Evolutionary conservation across 1,140 invertebrate genomes (phyloP).

Genomic region (Tetramorium parvispinum): DNA sequence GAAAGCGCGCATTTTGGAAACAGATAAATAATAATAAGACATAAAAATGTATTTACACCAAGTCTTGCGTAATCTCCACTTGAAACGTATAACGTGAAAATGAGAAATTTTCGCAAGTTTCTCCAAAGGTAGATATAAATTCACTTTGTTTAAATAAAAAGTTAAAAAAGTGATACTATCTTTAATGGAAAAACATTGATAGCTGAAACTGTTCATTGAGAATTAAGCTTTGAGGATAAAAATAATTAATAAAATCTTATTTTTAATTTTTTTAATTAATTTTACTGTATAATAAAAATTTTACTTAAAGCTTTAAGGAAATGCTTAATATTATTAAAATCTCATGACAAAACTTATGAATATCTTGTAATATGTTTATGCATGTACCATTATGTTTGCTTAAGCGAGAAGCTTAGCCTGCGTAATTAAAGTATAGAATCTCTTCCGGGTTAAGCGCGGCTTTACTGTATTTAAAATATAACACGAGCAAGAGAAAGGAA

Average conservation of each 20-base stretch:
- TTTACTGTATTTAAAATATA: conserved; percentile 4
- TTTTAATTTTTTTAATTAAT: background rate
- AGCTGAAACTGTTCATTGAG: background rate
- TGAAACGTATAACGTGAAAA: background rate
- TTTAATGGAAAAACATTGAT: background rate
- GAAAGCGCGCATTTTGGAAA: conserved; percentile 1
- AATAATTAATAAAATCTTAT: background rate
- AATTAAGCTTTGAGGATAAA: background rate
- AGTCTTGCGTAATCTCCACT: background rate
- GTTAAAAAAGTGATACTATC: background rate
- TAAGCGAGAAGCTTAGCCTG: background rate
- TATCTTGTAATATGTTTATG: background rate
- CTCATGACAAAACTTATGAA: background rate
- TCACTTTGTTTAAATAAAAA: background rate
- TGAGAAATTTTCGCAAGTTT: background rate
- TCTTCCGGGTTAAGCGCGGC: background rate
- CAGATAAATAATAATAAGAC: conserved; percentile 35
- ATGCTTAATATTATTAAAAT: background rate
- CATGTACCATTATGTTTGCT: conserved; percentile 15
- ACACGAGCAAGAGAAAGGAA: conserved; percentile 5
- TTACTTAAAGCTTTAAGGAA: background rate
- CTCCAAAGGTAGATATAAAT: background rate
- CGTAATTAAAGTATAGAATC: conserved; percentile 22
- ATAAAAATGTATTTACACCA: conserved; percentile 5
- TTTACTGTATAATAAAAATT: background rate